A percentile compares a stretch with the other conserved stretches of the same genome.
Evolutionary conservation across 1,140 invertebrate genomes (phyloP).

Genomic region (Andricus grossulariae): DNA sequence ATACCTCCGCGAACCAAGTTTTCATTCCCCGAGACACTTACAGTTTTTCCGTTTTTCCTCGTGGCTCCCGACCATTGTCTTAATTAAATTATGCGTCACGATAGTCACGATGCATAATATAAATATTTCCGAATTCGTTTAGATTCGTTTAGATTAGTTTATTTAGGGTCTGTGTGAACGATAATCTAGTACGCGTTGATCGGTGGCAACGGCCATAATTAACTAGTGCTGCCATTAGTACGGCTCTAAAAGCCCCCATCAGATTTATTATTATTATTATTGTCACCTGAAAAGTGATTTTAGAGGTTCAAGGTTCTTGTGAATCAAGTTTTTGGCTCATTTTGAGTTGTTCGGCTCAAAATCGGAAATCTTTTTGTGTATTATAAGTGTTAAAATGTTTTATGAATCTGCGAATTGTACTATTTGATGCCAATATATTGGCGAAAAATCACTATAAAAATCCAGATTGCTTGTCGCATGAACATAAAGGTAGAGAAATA

Average conservation of each 20-base stretch:
- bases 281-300: neutral
- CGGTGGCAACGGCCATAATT: constrained; percentile 74
- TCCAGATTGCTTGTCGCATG: constrained; percentile 11
- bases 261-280: neutral
- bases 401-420: constrained; percentile 15
- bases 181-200: constrained; percentile 67
- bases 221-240: constrained; percentile 71
- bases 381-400: constrained; percentile 11
- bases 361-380: neutral
- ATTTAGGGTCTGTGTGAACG: constrained; percentile 53
- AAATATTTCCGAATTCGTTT: constrained; percentile 38
- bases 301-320: no score
- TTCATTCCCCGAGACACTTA: constrained; percentile 36
- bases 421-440: constrained; percentile 24
- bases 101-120: constrained; percentile 35
- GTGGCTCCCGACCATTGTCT: constrained; percentile 31
- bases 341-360: neutral
- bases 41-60: constrained; percentile 41
- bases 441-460: constrained; percentile 29
- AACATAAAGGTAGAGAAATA: neutral
- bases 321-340: neutral
- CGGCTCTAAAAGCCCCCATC: constrained; percentile 62
- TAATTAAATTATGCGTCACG: constrained; percentile 18
- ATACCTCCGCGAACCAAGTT: no score
- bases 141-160: no score